Percentiles rank a stretch among this genome's conserved stretches.
phyloP scores from a whole-genome alignment of 2,797 vertebrate species.

The Stomatorhinus walkeri region DNA sequence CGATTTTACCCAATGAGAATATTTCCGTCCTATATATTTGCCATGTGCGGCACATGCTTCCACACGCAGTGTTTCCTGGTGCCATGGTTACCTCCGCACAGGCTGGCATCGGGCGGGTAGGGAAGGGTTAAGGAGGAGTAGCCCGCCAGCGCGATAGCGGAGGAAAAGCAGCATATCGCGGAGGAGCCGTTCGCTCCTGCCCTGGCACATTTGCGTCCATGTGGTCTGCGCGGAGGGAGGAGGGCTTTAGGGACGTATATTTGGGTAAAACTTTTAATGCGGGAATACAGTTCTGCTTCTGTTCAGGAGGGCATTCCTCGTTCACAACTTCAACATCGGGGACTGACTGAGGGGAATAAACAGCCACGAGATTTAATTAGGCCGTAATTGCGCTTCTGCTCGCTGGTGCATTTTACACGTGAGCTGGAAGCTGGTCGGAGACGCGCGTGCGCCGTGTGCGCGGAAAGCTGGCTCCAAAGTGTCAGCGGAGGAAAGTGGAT shows the following conservation, averaged over 20 bases:
- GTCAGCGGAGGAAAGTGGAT: conserved; percentile 57
- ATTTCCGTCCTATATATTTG: conserved; percentile 18
- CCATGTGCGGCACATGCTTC: conserved; percentile 19
- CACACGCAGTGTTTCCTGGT: conserved; percentile 25
- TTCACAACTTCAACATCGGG: not conserved
- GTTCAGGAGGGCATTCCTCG: not conserved
- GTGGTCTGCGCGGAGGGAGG: not conserved
- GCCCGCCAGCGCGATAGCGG: conserved; percentile 31
- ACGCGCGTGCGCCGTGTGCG: conserved; percentile 77
- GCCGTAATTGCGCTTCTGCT: conserved; percentile 59
- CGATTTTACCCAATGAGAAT: conserved; percentile 1
- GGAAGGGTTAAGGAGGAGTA: conserved; percentile 33
- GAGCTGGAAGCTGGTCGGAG: conserved; percentile 76
- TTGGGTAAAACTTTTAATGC: conserved; percentile 16
- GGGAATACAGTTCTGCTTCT: not conserved
- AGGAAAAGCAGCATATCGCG: conserved; percentile 13
- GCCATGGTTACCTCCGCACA: conserved; percentile 57
- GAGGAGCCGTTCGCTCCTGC: conserved; percentile 11
- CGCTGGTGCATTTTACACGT: conserved; percentile 83
- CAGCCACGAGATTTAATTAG: conserved; percentile 13
- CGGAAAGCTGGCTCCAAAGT: conserved; percentile 58
- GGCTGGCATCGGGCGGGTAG: conserved; percentile 14
- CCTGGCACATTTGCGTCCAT: conserved; percentile 3
- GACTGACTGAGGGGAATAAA: not conserved
- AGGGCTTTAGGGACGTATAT: not conserved